Evolutionary conservation across 2,888 invertebrate genomes (phyloP).

Genomic region (Mesorhabditis spiculigera): DNA sequence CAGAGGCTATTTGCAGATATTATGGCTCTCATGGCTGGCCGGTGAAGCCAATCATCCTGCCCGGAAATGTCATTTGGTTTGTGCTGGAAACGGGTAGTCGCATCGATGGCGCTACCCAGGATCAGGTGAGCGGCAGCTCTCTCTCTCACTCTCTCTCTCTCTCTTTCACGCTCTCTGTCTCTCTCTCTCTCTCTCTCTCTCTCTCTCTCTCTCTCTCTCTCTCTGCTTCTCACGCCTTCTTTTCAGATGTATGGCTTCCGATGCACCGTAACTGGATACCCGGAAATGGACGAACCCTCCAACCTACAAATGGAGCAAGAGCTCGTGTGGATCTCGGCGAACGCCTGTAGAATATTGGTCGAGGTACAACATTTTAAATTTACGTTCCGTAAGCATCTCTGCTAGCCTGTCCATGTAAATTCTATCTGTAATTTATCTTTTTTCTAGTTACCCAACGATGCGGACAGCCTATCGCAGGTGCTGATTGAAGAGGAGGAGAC

Average conservation of each 20-base stretch:
- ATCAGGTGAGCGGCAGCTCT: constrained; percentile 26
- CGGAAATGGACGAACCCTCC: constrained; percentile 19
- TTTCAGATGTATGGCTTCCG: constrained; percentile 50
- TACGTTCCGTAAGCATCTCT: too few species aligned
- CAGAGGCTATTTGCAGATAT: constrained; percentile 15
- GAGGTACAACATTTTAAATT: constrained; percentile 17
- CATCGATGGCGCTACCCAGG: constrained; percentile 33
- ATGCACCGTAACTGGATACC: constrained; percentile 48
- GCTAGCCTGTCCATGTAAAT: neutral
- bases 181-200: too few species aligned
- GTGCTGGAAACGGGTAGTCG: constrained; percentile 80
- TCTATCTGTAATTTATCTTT: too few species aligned
- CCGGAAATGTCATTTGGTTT: constrained; percentile 82
- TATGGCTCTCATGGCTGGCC: constrained; percentile 70
- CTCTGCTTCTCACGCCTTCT: neutral
- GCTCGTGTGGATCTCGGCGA: constrained; percentile 50
- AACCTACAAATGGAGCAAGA: constrained; percentile 49
- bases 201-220: too few species aligned
- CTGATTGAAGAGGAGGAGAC: constrained; percentile 68
- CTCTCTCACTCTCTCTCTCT: too few species aligned
- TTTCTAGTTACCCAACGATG: constrained; percentile 37
- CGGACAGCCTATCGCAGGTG: constrained; percentile 62
- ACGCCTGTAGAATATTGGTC: constrained; percentile 48
- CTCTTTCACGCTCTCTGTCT: too few species aligned
- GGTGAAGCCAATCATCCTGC: constrained; percentile 64